Base-by-base conservation (phyloP, 1,140 invertebrate species). In the Drosophila orosa region DNA sequence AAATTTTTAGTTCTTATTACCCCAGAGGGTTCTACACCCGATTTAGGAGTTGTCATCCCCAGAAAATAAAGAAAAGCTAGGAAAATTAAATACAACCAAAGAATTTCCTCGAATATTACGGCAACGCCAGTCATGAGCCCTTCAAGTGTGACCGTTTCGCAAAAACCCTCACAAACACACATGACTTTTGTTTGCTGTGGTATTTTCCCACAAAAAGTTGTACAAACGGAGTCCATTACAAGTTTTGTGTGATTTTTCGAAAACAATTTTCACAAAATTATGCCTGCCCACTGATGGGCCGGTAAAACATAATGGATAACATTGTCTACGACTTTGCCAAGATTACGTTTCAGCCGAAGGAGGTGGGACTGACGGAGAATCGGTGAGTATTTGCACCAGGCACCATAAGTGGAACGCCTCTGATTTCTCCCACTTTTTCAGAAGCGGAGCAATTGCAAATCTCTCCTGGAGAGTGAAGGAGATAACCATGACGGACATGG, bases 281-380 rank as follows among this genome's bases (percentile, higher is more conserved):
- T 48, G 45, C 45, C 45, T 17, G 45, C 45, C 45, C 27, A 17
- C 45, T 48, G 24, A 47, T 47, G 56, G 17, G 39, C 9, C 75
- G 56, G 57, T 39, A 55, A 59, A 61, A 17, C 19, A 78, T 59
- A 83, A 86, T 86, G 82, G 84, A 86, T 48, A 86, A 86, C 48
- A 86, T 86, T 58, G 75, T 86, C 42, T 82, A 83, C 76, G 81
- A 87, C 33, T 86, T 86, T 40, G 74, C 83, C 27, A 83, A 78
- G 22, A 87, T 86, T 17, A 83, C 58, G 22, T 79, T 86, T 69
- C 84, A 87, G 47, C 66, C 82, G 19, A 80, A 68, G 45, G 81
- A 84, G 50, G 55, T 76, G 19, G 76, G 69, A 25, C 63, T 84
- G 22, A 48, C 80, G 13, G 76, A 84, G 44, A 85, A 84, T 47